phyloP scores from a whole-genome alignment of 2,888 invertebrate species.

The Tineola bisselliella region DNA sequence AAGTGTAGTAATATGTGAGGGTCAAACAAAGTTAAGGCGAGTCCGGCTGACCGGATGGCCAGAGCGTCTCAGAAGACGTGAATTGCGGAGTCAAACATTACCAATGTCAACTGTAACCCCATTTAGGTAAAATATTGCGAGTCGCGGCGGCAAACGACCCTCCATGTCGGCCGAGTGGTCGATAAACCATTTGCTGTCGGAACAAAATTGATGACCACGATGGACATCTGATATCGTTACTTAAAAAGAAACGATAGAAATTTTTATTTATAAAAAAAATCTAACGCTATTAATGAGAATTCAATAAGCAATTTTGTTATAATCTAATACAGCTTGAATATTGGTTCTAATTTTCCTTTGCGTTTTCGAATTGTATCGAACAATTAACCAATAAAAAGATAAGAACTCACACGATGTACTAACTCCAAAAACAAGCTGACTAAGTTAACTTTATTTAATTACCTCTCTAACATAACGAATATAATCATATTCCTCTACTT shows the following conservation, averaged over 20 bases:
- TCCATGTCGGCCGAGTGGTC: not conserved
- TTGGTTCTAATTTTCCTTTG: no score
- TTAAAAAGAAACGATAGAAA: not conserved
- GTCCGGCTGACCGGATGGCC: slow-evolving; percentile 7
- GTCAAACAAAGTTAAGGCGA: not conserved
- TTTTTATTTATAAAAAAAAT: no score
- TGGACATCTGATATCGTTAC: not conserved
- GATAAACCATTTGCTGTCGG: slow-evolving; percentile 11
- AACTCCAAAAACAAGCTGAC: no score
- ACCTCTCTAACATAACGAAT: no score
- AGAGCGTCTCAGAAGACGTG: slow-evolving; percentile 1
- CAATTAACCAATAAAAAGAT: no score
- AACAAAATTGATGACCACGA: slow-evolving; percentile 3
- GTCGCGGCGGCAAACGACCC: slow-evolving; percentile 6
- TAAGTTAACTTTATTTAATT: no score
- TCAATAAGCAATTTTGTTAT: no score
- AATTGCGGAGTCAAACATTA: slow-evolving; percentile 9
- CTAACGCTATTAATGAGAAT: no score
- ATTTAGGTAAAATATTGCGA: slow-evolving; percentile 13
- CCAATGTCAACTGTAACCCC: slow-evolving; percentile 12
- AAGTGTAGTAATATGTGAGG: not conserved
- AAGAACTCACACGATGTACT: no score
- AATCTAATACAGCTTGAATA: no score
- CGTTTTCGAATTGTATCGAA: no score
- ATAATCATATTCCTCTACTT: no score